Evolutionary conservation across 2,888 invertebrate species (phyloP).

Genomic region (Cephus spinipes): DNA sequence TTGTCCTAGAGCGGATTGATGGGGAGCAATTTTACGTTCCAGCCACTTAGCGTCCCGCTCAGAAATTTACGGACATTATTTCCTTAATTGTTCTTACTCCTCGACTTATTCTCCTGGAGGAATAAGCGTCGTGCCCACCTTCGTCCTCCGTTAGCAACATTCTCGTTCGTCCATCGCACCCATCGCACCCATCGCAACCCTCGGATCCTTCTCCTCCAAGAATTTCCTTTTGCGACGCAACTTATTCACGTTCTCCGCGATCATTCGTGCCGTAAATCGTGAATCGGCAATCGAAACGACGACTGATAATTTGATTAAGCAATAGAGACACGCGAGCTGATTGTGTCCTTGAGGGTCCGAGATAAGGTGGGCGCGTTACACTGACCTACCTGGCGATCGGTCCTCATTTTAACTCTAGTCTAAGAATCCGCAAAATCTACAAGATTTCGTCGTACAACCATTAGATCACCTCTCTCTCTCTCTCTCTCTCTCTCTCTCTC

Average conservation of each 20-base stretch:
- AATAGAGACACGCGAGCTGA: constrained; percentile 32
- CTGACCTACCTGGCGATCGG: not conserved
- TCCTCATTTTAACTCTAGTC: too few relatives aligned
- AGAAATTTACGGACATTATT: constrained; percentile 58
- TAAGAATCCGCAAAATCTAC: too few relatives aligned
- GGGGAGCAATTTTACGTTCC: constrained; percentile 58
- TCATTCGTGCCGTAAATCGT: not conserved
- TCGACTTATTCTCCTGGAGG: not conserved
- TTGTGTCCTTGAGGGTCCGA: not conserved
- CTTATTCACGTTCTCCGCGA: not conserved
- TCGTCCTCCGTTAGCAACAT: not conserved
- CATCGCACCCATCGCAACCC: not conserved
- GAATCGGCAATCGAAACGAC: constrained; percentile 36
- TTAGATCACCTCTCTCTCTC: too few relatives aligned
- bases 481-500: too few relatives aligned
- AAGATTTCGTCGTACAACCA: too few relatives aligned
- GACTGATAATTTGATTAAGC: constrained; percentile 47
- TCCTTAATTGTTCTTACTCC: constrained; percentile 55
- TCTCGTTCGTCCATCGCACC: not conserved
- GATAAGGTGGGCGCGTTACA: not conserved
- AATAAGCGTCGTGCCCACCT: constrained; percentile 16
- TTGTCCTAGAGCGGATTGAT: constrained; percentile 59
- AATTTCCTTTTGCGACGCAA: constrained; percentile 5
- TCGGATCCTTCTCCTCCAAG: constrained; percentile 7
- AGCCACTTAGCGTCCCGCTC: constrained; percentile 41